phyloP scores from a whole-genome alignment of 2,113 vertebrate genomes.

The Clarias magur region DNA sequence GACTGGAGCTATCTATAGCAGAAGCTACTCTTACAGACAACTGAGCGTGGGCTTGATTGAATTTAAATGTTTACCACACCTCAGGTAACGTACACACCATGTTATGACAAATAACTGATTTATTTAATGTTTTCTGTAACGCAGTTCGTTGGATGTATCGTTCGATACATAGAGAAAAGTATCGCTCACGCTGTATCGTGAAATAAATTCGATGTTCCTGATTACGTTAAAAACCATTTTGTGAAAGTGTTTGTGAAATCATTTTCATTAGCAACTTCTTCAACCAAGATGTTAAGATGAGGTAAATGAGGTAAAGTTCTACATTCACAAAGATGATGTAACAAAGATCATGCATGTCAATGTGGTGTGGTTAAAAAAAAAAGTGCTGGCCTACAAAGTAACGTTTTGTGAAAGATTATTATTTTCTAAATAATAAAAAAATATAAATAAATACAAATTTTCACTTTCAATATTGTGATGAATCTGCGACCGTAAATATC shows the following conservation, averaged over 20 bases:
- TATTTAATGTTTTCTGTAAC: neutral
- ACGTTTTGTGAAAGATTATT: neutral
- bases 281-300: too few species aligned
- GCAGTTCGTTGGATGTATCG: neutral
- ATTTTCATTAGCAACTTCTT: neutral
- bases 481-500: slow-evolving; percentile 5
- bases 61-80: neutral
- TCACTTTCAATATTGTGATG: neutral
- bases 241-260: neutral
- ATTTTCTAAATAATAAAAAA: neutral
- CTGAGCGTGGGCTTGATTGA: neutral
- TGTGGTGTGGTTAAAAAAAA: neutral
- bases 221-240: neutral
- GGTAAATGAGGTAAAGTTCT: too few species aligned
- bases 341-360: neutral
- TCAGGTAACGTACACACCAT: too few species aligned
- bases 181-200: neutral
- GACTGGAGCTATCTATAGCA: neutral
- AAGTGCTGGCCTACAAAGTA: neutral
- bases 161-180: neutral
- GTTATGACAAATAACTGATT: neutral
- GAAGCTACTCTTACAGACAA: neutral
- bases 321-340: neutral
- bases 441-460: too few species aligned
- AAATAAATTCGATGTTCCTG: neutral